A percentile compares a stretch with the other conserved stretches of the same genome.
phyloP scores from a whole-genome alignment of 2,888 invertebrate genomes.

The Zelleria hepariella region DNA sequence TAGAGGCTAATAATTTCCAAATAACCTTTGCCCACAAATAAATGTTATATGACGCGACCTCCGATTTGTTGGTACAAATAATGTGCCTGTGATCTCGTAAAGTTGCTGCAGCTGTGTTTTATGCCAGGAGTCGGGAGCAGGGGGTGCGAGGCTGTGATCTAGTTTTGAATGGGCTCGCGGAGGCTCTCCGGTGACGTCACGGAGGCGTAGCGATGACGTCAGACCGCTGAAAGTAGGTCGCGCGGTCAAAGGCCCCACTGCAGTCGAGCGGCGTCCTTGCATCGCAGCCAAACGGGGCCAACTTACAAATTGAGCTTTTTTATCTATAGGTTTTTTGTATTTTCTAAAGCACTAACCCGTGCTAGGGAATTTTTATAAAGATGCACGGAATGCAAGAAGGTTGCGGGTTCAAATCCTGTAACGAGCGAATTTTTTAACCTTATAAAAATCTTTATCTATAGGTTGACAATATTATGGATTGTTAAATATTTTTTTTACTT shows the following conservation, averaged over 20 bases:
- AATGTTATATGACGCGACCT: conserved; percentile 40
- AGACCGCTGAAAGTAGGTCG: conserved; percentile 51
- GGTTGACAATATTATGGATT: too few species aligned
- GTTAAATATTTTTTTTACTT: too few species aligned
- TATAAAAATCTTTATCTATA: too few species aligned
- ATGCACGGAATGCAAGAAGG: too few species aligned
- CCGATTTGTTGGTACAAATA: conserved; percentile 21
- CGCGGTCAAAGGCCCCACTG: conserved; percentile 58
- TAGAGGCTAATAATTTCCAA: too few species aligned
- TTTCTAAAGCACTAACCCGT: too few species aligned
- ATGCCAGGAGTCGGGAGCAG: conserved; percentile 27
- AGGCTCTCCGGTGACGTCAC: conserved; percentile 60
- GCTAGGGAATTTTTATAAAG: too few species aligned
- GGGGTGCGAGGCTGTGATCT: conserved; percentile 48
- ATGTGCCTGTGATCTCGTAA: conserved; percentile 31
- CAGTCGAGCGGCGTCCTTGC: conserved; percentile 29
- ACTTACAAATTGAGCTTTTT: conserved; percentile 6
- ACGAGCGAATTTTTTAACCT: too few species aligned
- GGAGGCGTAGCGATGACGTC: conserved; percentile 65
- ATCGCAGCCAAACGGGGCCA: conserved; percentile 13
- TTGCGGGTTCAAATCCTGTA: too few species aligned
- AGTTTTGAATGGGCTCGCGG: conserved; percentile 64
- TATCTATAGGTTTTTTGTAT: too few species aligned
- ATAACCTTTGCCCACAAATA: neutral
- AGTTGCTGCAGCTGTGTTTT: neutral